Evolutionary conservation across 1,140 invertebrate species (phyloP).

Genomic region (Aphidius ervi): DNA sequence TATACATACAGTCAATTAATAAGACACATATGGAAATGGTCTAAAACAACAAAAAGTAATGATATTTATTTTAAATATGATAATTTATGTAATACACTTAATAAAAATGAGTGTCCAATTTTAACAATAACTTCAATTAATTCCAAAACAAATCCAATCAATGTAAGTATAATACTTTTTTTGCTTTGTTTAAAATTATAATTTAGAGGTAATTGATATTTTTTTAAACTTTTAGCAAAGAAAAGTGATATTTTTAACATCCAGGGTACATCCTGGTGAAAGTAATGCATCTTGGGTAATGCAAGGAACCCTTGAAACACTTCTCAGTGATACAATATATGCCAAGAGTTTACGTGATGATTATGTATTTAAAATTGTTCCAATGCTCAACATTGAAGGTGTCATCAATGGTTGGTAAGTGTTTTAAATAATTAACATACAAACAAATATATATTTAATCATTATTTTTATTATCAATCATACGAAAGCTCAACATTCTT

Average conservation of each 20-base stretch:
- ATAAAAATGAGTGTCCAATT: constrained; percentile 72
- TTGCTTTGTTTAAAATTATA: not conserved
- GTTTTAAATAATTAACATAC: not conserved
- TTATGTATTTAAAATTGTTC: constrained; percentile 82
- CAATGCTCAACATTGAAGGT: constrained; percentile 85
- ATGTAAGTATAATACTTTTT: constrained; percentile 44
- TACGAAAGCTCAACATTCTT: constrained; percentile 26
- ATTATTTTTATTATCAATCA: constrained; percentile 18
- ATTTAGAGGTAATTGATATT: no score
- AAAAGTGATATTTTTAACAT: constrained; percentile 71
- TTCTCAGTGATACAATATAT: constrained; percentile 59
- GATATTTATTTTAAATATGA: constrained; percentile 60
- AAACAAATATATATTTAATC: not conserved
- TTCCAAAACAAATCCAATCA: constrained; percentile 54
- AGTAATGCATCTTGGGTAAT: constrained; percentile 87
- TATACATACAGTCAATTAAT: constrained; percentile 80
- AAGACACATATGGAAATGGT: constrained; percentile 65
- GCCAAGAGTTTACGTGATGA: constrained; percentile 63
- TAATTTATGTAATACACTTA: constrained; percentile 68
- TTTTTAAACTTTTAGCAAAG: constrained; percentile 53
- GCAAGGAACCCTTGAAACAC: constrained; percentile 71
- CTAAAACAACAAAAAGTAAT: constrained; percentile 36
- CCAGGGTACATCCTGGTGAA: constrained; percentile 85
- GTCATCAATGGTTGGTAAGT: constrained; percentile 85
- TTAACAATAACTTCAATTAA: constrained; percentile 75